Evolutionary conservation across 2,113 vertebrate species (phyloP).

Genomic region (Montifringilla adamsi): DNA sequence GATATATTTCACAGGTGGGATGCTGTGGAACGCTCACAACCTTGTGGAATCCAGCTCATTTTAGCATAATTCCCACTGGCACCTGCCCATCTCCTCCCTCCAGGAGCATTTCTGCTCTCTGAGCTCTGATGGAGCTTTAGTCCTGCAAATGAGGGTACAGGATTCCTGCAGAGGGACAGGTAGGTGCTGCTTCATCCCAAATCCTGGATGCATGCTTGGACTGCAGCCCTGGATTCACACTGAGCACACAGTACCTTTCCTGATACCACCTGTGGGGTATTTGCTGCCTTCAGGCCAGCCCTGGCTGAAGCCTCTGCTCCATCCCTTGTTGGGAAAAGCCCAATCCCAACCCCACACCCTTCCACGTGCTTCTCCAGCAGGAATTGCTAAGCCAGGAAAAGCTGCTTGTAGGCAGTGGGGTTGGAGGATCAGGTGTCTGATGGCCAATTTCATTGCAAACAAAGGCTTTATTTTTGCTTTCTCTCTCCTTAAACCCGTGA

Average conservation of each 20-base stretch:
- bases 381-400: neutral
- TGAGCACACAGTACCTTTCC: rapidly evolving
- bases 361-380: neutral
- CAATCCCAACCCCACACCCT: neutral
- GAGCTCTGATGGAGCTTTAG: neutral
- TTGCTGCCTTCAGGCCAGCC: neutral
- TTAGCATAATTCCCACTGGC: neutral
- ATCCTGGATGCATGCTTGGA: neutral
- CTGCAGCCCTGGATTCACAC: neutral
- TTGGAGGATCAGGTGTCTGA: neutral
- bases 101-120: neutral
- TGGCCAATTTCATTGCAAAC: neutral
- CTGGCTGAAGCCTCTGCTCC: neutral
- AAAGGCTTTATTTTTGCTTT: neutral
- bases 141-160: neutral
- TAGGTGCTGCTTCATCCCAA: neutral
- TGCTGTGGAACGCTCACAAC: rapidly evolving
- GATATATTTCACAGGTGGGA: rapidly evolving
- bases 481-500: neutral
- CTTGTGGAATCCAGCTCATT: rapidly evolving
- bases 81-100: neutral
- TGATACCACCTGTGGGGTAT: neutral
- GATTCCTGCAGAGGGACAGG: neutral
- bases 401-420: neutral
- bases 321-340: neutral